Percentiles rank a stretch among this genome's conserved stretches.
Evolutionary conservation across 2,888 invertebrate genomes (phyloP).

Genomic region (Cotesia congregata): DNA sequence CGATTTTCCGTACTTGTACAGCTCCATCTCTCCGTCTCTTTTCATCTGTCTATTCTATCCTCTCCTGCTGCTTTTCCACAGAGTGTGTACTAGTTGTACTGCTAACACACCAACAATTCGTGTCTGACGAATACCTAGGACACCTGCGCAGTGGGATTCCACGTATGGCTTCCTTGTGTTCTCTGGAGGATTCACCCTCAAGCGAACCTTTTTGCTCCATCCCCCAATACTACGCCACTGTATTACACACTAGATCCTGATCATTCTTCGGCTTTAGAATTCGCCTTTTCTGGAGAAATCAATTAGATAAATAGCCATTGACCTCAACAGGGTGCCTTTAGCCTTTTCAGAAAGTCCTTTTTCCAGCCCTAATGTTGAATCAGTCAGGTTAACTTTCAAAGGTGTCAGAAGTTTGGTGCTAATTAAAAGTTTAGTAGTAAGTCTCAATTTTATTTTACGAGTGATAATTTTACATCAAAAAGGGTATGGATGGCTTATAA

Average conservation of each 20-base stretch:
- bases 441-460: too few species aligned
- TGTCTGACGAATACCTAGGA: conserved; percentile 19
- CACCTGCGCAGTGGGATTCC: conserved; percentile 32
- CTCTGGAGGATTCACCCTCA: conserved; percentile 24
- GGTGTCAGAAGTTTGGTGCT: too few species aligned
- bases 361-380: too few species aligned
- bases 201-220: neutral
- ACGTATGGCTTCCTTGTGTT: conserved; percentile 30
- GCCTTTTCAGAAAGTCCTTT: too few species aligned
- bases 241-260: neutral
- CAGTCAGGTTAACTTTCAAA: too few species aligned
- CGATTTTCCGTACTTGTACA: conserved; percentile 61
- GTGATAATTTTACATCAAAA: too few species aligned
- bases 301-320: conserved; percentile 23
- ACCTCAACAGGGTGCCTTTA: neutral
- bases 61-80: neutral
- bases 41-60: conserved; percentile 43
- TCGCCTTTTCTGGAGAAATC: neutral
- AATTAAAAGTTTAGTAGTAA: too few species aligned
- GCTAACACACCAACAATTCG: conserved; percentile 11
- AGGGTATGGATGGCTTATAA: too few species aligned
- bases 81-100: neutral
- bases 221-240: too few species aligned
- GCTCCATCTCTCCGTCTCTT: conserved; percentile 48
- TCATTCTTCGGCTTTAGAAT: conserved; percentile 14